phyloP scores from a whole-genome alignment of 2,113 vertebrate species.

The Pteropus alecto region DNA sequence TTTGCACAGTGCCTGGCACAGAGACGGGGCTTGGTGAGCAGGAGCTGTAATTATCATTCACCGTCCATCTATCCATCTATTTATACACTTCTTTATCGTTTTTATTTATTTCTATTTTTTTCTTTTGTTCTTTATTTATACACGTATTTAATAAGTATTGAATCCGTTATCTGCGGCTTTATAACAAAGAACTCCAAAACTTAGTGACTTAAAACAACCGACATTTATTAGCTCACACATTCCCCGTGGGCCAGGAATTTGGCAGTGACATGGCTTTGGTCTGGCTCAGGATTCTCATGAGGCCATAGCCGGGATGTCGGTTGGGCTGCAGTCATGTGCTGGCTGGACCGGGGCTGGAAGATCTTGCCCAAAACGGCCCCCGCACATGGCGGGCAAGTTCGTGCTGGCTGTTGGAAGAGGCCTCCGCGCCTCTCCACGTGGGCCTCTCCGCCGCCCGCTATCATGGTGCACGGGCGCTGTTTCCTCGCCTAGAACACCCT shows the following conservation, averaged over 20 bases:
- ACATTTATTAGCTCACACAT: accelerated
- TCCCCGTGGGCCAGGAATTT: not conserved
- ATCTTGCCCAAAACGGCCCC: accelerated
- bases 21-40: not conserved
- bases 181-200: not conserved
- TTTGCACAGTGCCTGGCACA: not conserved
- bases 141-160: not conserved
- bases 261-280: not conserved
- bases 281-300: not conserved
- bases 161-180: not conserved
- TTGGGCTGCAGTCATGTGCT: not conserved
- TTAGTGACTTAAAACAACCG: not conserved
- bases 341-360: not conserved
- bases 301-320: not conserved
- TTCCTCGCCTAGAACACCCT: not conserved
- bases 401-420: not conserved
- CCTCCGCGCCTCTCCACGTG: not conserved
- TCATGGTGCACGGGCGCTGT: accelerated
- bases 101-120: too few relatives aligned
- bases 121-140: too few relatives aligned
- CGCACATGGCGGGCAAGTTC: not conserved
- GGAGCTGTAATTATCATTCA: too few relatives aligned
- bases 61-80: too few relatives aligned
- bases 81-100: not conserved
- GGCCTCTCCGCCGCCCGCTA: not conserved